These are phyloP conservation scores for Promerops cafer DNA, from an alignment of 2,113 vertebrate genomes.

Conservation along the genomic window DNA sequence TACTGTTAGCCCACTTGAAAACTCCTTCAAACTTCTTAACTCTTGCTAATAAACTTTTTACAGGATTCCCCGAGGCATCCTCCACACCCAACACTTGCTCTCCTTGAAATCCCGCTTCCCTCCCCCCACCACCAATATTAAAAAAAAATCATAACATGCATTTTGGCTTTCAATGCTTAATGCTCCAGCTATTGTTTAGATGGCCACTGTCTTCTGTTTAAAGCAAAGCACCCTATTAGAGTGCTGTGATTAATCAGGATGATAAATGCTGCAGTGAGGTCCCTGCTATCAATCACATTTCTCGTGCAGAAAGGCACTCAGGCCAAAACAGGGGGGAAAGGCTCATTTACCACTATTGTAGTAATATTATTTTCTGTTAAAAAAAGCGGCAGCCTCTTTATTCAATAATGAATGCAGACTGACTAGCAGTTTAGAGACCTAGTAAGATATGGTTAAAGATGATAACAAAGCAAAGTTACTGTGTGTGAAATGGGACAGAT, in stretches of 20 bases:
- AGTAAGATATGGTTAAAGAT: neutral
- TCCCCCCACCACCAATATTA: neutral
- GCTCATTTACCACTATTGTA: neutral
- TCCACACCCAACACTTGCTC: neutral
- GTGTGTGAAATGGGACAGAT: constrained; percentile 32
- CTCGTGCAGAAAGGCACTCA: neutral
- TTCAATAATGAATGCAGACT: neutral
- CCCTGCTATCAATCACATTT: neutral
- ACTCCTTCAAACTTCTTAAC: neutral
- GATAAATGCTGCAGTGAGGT: neutral
- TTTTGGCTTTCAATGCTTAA: neutral
- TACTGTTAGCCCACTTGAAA: neutral
- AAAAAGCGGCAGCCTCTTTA: neutral
- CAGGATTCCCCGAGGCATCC: neutral
- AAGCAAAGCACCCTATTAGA: neutral
- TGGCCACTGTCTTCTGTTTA: neutral
- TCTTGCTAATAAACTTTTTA: neutral
- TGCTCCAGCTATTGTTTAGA: neutral
- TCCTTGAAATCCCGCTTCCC: neutral
- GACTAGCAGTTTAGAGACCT: neutral
- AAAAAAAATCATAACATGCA: neutral
- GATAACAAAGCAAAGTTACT: neutral
- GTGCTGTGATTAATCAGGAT: neutral
- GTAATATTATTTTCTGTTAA: neutral
- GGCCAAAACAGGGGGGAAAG: neutral